These are phyloP conservation scores for Marronus borbonicus DNA, from an alignment of 2,888 invertebrate genomes.

Conservation along the genomic window DNA sequence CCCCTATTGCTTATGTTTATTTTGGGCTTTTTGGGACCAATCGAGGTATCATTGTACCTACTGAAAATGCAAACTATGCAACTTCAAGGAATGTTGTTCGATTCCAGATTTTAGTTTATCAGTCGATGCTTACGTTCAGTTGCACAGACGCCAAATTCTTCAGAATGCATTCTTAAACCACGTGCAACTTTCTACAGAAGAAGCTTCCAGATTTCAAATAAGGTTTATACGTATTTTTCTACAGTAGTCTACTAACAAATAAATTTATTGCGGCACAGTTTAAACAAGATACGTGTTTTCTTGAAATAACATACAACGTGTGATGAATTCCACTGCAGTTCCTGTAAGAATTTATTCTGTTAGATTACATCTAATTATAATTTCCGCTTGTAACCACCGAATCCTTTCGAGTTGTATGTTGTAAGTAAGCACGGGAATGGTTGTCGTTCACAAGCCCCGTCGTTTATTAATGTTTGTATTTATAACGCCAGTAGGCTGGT, in stretches of 20 bases:
- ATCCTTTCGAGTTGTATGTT: slow-evolving; percentile 4
- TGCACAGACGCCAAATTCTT: too few relatives aligned
- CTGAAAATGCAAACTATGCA: too few relatives aligned
- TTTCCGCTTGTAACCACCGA: slow-evolving; percentile 26
- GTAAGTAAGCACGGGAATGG: not conserved
- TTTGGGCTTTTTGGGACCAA: too few relatives aligned
- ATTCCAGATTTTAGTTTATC: too few relatives aligned
- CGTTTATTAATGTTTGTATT: slow-evolving; percentile 14
- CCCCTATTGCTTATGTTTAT: too few relatives aligned
- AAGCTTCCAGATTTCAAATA: not conserved
- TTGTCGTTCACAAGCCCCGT: not conserved
- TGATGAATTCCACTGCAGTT: slow-evolving; percentile 10
- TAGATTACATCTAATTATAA: slow-evolving; percentile 29
- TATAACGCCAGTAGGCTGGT: slow-evolving; percentile 1
- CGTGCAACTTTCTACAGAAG: not conserved
- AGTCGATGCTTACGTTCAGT: too few relatives aligned
- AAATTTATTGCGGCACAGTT: not conserved
- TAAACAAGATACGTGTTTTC: not conserved
- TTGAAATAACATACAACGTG: not conserved
- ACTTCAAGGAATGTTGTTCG: too few relatives aligned
- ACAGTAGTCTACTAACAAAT: not conserved
- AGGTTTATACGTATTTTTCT: not conserved
- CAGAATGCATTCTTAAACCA: too few relatives aligned
- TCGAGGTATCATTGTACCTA: too few relatives aligned
- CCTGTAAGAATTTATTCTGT: slow-evolving; percentile 12